Conservation (phyloP, 1,140 invertebrate genomes). For the Drosophila funebris region DNA sequence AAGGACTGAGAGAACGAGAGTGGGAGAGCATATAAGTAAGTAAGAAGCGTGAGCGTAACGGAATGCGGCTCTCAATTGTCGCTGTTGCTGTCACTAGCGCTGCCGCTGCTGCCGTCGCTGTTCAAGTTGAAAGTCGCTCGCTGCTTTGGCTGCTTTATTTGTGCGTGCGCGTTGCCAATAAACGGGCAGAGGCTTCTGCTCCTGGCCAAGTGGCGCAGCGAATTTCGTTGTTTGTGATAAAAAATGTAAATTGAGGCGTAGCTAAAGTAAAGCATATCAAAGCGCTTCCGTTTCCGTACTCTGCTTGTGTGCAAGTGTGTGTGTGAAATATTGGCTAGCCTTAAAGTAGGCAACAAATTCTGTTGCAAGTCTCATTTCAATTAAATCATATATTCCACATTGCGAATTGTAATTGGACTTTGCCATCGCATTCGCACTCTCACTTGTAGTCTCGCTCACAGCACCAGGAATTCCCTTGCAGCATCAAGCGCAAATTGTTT, state of each 20-base stretch:
- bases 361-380: constrained; percentile 1
- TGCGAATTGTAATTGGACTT: constrained; percentile 14
- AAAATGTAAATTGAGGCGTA: constrained; percentile 24
- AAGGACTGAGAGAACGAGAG: background rate
- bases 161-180: constrained; percentile 78
- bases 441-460: background rate
- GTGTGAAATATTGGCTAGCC: constrained; percentile 5
- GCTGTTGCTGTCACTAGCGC: constrained; percentile 19
- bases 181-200: constrained; percentile 69
- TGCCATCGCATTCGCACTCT: background rate
- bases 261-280: constrained; percentile 10
- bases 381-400: constrained; percentile 16
- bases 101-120: constrained; percentile 29
- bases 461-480: constrained; percentile 55
- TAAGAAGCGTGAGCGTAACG: constrained; percentile 2
- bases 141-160: constrained; percentile 60
- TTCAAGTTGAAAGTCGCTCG: constrained; percentile 35
- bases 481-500: constrained; percentile 63
- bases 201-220: constrained; percentile 49
- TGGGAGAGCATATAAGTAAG: background rate
- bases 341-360: constrained; percentile 57
- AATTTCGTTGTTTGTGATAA: constrained; percentile 66
- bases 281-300: constrained; percentile 5
- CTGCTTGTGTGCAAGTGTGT: too few relatives aligned
- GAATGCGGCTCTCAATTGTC: constrained; percentile 21